Conservation (phyloP, 1,140 invertebrate species). For the Heliconius melpomene region DNA sequence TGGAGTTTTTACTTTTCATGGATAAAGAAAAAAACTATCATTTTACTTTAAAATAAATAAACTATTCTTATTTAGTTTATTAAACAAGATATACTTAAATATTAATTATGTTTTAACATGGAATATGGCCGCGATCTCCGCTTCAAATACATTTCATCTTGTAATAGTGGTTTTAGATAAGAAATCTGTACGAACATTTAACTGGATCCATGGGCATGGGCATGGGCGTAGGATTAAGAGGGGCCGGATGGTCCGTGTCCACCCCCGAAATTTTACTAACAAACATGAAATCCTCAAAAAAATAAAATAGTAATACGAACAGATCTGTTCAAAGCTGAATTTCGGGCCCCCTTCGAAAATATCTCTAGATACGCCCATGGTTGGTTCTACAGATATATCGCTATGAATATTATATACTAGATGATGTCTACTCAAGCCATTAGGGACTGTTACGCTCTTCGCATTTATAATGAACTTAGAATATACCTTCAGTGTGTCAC, state of each 20-base stretch:
- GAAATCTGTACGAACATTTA: neutral
- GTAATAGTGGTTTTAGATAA: neutral
- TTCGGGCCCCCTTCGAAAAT: too few species aligned
- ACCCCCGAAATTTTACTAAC: too few species aligned
- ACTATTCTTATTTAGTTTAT: too few species aligned
- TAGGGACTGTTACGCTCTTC: slow-evolving; percentile 17
- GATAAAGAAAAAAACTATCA: neutral
- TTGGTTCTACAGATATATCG: neutral
- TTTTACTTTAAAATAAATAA: too few species aligned
- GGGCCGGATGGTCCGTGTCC: too few species aligned
- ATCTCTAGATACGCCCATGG: too few species aligned
- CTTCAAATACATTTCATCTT: neutral
- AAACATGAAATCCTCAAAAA: too few species aligned
- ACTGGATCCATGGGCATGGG: neutral
- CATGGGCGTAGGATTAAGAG: too few species aligned
- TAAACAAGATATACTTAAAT: too few species aligned
- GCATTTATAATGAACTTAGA: slow-evolving; percentile 17
- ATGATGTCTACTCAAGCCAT: slow-evolving; percentile 18
- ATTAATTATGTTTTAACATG: neutral
- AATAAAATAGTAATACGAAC: too few species aligned
- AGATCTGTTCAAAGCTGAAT: too few species aligned
- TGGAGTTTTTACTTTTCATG: neutral
- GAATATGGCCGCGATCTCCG: slow-evolving; percentile 8
- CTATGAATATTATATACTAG: slow-evolving; percentile 9
- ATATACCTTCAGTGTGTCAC: slow-evolving; percentile 19